Conservation (phyloP, 2,113 vertebrate genomes). For the Carettochelys insculpta region DNA sequence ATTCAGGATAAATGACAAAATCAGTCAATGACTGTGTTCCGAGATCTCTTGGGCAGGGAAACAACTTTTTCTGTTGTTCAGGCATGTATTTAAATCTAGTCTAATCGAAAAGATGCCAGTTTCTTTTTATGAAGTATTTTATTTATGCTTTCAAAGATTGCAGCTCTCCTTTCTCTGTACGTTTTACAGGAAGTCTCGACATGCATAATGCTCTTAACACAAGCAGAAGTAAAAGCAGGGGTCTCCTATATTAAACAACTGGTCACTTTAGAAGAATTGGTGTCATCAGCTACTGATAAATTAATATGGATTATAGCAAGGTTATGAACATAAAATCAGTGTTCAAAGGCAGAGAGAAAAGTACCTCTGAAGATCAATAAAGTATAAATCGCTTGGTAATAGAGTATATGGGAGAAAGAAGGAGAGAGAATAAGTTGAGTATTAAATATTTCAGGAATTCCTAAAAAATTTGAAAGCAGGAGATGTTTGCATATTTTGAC, state of each 20-base stretch:
- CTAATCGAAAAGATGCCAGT: not conserved
- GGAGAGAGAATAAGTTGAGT: not conserved
- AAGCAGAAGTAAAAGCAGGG: not conserved
- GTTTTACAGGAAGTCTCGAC: not conserved
- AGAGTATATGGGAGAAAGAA: not conserved
- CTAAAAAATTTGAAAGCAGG: not conserved
- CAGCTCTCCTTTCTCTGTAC: not conserved
- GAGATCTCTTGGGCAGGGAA: not conserved
- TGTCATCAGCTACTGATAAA: not conserved
- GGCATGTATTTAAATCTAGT: not conserved
- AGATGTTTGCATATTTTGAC: not conserved
- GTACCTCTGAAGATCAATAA: not conserved
- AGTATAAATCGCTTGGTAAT: conserved; percentile 10
- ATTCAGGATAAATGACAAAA: not conserved
- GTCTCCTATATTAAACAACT: not conserved
- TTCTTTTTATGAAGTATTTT: not conserved
- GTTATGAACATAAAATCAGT: rapidly evolving
- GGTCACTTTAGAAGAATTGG: not conserved
- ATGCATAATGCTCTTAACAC: not conserved
- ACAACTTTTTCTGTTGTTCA: not conserved
- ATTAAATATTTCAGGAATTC: not conserved
- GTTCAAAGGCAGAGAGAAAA: not conserved
- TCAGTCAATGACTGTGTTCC: not conserved
- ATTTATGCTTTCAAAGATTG: not conserved
- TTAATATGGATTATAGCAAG: not conserved